These are phyloP conservation scores for Lasioglossum albipes DNA, from an alignment of 1,140 invertebrate genomes.

Conservation along the genomic window DNA sequence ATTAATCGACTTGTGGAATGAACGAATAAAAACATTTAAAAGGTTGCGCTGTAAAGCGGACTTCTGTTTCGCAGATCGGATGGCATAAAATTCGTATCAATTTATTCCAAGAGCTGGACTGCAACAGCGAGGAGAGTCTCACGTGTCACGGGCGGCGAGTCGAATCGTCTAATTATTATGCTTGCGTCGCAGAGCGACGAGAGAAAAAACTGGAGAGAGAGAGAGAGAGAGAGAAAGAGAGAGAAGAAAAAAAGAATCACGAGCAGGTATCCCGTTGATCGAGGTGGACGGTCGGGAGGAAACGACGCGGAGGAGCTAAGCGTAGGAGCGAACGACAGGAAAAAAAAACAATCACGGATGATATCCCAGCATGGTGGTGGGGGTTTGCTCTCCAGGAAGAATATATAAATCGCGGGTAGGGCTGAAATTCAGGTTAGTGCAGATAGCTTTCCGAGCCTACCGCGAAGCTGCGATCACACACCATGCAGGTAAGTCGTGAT, in stretches of 20 bases:
- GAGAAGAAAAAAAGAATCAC: conserved; percentile 31
- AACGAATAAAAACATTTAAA: too few relatives aligned
- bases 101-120: too few relatives aligned
- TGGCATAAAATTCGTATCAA: too few relatives aligned
- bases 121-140: too few relatives aligned
- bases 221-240: background rate
- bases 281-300: conserved; percentile 23
- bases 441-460: conserved; percentile 51
- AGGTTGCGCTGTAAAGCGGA: too few relatives aligned
- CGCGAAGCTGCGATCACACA: conserved; percentile 52
- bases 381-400: conserved; percentile 49
- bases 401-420: conserved; percentile 71
- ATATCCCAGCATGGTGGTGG: conserved; percentile 53
- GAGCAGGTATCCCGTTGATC: conserved; percentile 35
- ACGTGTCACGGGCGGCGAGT: background rate
- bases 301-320: conserved; percentile 29
- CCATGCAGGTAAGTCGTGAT: conserved; percentile 62
- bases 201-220: background rate
- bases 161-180: background rate
- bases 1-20: too few relatives aligned
- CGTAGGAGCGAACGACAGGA: conserved; percentile 33
- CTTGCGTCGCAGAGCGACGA: background rate
- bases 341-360: conserved; percentile 43
- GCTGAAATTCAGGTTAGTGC: conserved; percentile 69
- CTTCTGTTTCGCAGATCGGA: too few relatives aligned